Conservation (phyloP, 2,888 invertebrate species). For the Spilarctia lutea region DNA sequence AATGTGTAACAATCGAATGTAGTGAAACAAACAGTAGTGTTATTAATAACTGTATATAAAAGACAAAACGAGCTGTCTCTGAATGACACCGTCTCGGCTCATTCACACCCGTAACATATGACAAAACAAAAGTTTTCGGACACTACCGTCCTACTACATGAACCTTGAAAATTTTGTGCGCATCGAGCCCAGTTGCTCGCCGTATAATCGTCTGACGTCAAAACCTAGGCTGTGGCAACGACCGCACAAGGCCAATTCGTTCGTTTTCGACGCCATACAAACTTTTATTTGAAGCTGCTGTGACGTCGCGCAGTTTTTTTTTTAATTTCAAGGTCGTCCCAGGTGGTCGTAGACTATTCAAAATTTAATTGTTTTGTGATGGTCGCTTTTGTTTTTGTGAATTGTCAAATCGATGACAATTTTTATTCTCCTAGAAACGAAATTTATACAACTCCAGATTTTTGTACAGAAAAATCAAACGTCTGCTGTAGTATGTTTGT, state of each 20-base stretch:
- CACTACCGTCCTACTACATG: constrained; percentile 36
- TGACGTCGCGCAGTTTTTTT: constrained; percentile 52
- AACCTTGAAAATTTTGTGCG: constrained; percentile 47
- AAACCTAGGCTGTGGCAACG: constrained; percentile 67
- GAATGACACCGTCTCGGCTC: constrained; percentile 13
- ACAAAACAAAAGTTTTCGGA: constrained; percentile 29
- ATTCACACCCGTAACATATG: constrained; percentile 12
- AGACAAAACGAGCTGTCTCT: background rate
- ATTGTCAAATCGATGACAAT: background rate
- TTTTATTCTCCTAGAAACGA: background rate
- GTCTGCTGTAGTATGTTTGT: background rate
- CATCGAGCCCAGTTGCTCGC: constrained; percentile 49
- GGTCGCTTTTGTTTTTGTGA: background rate
- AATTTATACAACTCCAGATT: background rate
- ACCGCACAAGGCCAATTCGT: constrained; percentile 67
- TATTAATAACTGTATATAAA: background rate
- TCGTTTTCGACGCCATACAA: constrained; percentile 63
- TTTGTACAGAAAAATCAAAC: no score
- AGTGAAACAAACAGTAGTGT: background rate
- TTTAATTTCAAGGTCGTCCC: constrained; percentile 38
- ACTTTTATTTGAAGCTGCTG: constrained; percentile 57
- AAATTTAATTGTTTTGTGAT: constrained; percentile 8
- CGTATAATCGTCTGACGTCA: constrained; percentile 62
- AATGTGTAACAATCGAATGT: background rate
- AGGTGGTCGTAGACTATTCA: constrained; percentile 18